Evolutionary conservation across 2,888 invertebrate species (phyloP), one percentile per base, ranked within the genome.

Genomic region (Ichneumon xanthorius): DNA sequence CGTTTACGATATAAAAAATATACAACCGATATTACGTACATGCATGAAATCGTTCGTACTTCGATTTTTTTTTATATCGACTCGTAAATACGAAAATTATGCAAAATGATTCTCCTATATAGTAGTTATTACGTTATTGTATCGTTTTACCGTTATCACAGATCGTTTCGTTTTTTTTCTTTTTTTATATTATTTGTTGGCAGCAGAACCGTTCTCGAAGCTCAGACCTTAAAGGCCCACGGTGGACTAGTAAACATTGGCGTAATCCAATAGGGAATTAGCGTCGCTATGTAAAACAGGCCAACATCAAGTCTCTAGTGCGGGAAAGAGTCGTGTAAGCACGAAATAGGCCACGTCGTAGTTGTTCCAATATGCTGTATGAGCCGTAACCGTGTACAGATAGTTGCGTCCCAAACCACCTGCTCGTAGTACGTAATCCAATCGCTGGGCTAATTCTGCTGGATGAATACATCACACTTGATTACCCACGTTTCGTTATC

Each of bases 351-450:
- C 96, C 50, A 96, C 95, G 88, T 96, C 96, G 76, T 95, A 95
- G 89, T 95, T 96, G 88, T 93, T 95, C 96, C 96, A 96, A 92
- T 96, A 96, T 45, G 95, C 95, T 0, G 96, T 96, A 92, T 96
- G 96, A 0, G 96, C 95, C 48, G 95, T 95, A 72, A 96, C 94
- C 61, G 95, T 95, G 67, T 95, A 95, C 76, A 96, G 93, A 92
- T 96, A 96, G 88, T 95, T 95, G 88, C 95, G 95, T 68, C 95
- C 95, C 89, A 96, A 94, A 79, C 95, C 95, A 48, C 95, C 95
- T 76, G 95, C 95, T 86, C 94, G 93, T 77, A 96, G 91, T 80
- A 95, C 95, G 90, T 95, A 96, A 93, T 96, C 96, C 89, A 96
- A 91, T 63, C 96, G 95, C 90, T 95, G 95, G 86, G 95, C 94